Percentiles rank a stretch among this genome's conserved stretches.
Conservation (phyloP, 2,888 invertebrate genomes). For the Andrena chrysosceles region DNA sequence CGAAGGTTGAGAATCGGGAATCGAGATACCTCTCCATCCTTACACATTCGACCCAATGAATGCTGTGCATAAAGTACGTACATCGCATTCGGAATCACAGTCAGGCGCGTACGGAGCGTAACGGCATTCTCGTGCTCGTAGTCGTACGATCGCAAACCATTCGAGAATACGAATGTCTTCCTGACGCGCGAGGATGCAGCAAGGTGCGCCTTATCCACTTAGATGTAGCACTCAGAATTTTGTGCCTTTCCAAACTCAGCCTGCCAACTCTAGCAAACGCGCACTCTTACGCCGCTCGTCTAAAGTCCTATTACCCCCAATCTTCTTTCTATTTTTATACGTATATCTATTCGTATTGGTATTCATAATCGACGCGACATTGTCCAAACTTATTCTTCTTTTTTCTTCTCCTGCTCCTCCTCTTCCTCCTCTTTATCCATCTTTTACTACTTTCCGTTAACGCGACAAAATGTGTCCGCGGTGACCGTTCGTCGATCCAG, state of each 20-base stretch:
- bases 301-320: slow-evolving; percentile 36
- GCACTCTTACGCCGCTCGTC: slow-evolving; percentile 63
- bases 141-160: slow-evolving; percentile 21
- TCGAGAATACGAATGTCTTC: slow-evolving; percentile 74
- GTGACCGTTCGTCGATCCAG: slow-evolving; percentile 9
- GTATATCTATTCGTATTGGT: slow-evolving; percentile 27
- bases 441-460: slow-evolving; percentile 4
- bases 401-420: not conserved
- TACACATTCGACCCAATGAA: not conserved
- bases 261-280: slow-evolving; percentile 68
- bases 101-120: not conserved
- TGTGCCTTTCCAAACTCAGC: slow-evolving; percentile 80
- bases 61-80: too few species aligned
- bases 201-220: slow-evolving; percentile 74
- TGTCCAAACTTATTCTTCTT: slow-evolving; percentile 22
- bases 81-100: not conserved
- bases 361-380: slow-evolving; percentile 14
- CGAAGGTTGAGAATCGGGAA: slow-evolving; percentile 37
- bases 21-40: not conserved
- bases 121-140: not conserved
- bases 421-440: slow-evolving; percentile 21
- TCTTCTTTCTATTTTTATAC: slow-evolving; percentile 70
- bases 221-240: slow-evolving; percentile 76
- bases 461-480: slow-evolving; percentile 7
- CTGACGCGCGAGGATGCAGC: slow-evolving; percentile 70